Percentiles rank a stretch among this genome's conserved stretches.
Conservation (phyloP, 23 tunicate genomes). For the Oikopleura dioica region DNA sequence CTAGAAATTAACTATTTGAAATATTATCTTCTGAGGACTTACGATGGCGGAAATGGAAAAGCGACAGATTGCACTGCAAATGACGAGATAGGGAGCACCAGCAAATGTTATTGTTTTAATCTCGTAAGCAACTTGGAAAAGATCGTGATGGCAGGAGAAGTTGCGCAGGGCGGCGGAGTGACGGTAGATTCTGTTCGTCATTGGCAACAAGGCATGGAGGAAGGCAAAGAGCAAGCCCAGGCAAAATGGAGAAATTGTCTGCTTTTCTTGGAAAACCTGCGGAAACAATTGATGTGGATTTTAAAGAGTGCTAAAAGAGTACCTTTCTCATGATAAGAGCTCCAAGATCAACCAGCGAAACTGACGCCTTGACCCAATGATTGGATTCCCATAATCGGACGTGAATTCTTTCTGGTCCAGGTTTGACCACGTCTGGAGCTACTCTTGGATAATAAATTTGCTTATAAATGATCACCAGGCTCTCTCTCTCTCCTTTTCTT, state of each 20-base stretch:
- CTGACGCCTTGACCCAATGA: conserved; percentile 12
- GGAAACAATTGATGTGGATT: too few species aligned
- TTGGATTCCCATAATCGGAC: not conserved
- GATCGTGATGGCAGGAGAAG: too few species aligned
- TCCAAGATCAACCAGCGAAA: conserved; percentile 8
- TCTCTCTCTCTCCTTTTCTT: too few species aligned
- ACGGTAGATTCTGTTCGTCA: not conserved
- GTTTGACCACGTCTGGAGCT: not conserved
- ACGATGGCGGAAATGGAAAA: not conserved
- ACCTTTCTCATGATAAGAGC: conserved; percentile 10
- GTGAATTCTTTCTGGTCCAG: conserved; percentile 6
- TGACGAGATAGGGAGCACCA: not conserved
- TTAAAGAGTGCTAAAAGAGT: too few species aligned
- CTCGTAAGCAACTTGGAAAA: too few species aligned
- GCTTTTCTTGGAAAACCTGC: conserved; percentile 7
- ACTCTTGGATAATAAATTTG: not conserved
- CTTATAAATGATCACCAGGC: not conserved
- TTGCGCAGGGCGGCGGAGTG: too few species aligned
- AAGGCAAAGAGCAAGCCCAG: not conserved
- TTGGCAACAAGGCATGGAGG: not conserved
- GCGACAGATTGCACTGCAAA: not conserved
- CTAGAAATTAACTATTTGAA: too few species aligned
- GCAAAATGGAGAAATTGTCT: not conserved
- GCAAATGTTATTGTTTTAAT: not conserved
- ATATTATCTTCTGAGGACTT: too few species aligned